phyloP scores from a whole-genome alignment of 1,140 invertebrate genomes.

The Eriocheir sinensis region DNA sequence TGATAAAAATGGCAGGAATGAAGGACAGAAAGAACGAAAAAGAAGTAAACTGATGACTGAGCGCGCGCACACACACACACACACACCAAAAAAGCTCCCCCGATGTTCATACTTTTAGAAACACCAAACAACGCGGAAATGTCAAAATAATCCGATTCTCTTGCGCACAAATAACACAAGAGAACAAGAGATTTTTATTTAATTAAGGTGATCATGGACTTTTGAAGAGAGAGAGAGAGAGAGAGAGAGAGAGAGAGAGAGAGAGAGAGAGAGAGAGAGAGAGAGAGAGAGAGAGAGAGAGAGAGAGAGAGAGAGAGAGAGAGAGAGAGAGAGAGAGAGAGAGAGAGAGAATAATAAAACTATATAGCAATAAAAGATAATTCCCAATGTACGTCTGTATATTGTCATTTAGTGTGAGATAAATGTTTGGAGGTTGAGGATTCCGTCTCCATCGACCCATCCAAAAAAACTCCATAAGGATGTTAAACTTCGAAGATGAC shows the following conservation, averaged over 20 bases:
- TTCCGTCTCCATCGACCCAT: too few relatives aligned
- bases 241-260: constrained; percentile 9
- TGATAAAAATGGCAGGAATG: too few relatives aligned
- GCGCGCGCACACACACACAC: background rate
- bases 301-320: constrained; percentile 67
- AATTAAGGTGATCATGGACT: constrained; percentile 23
- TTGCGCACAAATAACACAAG: background rate
- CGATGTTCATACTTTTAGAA: background rate
- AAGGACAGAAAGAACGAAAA: background rate
- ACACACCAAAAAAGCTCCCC: background rate
- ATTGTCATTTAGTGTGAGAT: too few relatives aligned
- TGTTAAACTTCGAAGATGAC: too few relatives aligned
- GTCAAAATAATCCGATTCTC: background rate
- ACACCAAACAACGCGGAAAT: background rate
- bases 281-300: background rate
- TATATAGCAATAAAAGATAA: too few relatives aligned
- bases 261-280: constrained; percentile 44
- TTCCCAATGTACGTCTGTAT: too few relatives aligned
- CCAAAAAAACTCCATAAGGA: too few relatives aligned
- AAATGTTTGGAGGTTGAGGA: too few relatives aligned
- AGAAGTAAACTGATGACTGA: background rate
- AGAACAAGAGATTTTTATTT: constrained; percentile 26
- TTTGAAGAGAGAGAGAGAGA: background rate
- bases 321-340: constrained; percentile 67
- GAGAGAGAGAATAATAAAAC: constrained; percentile 42